phyloP scores from a whole-genome alignment of 1,140 invertebrate species.

The Diorhabda elongata region DNA sequence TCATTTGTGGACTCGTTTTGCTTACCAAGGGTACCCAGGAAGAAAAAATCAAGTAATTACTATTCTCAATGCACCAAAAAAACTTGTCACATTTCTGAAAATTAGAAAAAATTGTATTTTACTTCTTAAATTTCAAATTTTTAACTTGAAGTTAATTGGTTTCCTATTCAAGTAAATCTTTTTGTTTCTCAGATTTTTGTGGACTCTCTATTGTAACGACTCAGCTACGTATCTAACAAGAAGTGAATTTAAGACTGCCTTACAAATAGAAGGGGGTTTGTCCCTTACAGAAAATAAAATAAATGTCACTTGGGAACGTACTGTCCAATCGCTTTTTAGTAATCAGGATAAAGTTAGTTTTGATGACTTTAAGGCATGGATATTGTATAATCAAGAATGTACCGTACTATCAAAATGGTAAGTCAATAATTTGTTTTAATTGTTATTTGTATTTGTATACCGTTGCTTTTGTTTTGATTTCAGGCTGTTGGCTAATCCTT shows the following conservation, averaged over 20 bases:
- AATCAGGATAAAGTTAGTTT: slow-evolving; percentile 59
- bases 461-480: slow-evolving; percentile 4
- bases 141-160: too few species aligned
- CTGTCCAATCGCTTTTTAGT: slow-evolving; percentile 52
- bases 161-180: too few species aligned
- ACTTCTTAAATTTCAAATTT: too few species aligned
- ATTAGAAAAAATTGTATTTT: too few species aligned
- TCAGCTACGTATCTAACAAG: slow-evolving; percentile 69
- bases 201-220: slow-evolving; percentile 81
- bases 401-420: slow-evolving; percentile 77
- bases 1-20: slow-evolving; percentile 77
- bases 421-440: slow-evolving; percentile 16
- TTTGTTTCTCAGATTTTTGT: slow-evolving; percentile 62
- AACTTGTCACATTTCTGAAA: too few species aligned
- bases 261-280: slow-evolving; percentile 56
- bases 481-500: slow-evolving; percentile 62
- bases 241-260: slow-evolving; percentile 67
- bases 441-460: slow-evolving; percentile 3
- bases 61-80: not conserved
- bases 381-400: slow-evolving; percentile 65
- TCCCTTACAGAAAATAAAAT: slow-evolving; percentile 28
- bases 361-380: slow-evolving; percentile 71
- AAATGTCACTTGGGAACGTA: slow-evolving; percentile 45
- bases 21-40: slow-evolving; percentile 77
- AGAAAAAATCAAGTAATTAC: slow-evolving; percentile 78